Percentiles rank a stretch among this genome's conserved stretches.
These are phyloP conservation scores for Orchesella flavescens DNA, from an alignment of 2,888 invertebrate species.

Conservation along the genomic window DNA sequence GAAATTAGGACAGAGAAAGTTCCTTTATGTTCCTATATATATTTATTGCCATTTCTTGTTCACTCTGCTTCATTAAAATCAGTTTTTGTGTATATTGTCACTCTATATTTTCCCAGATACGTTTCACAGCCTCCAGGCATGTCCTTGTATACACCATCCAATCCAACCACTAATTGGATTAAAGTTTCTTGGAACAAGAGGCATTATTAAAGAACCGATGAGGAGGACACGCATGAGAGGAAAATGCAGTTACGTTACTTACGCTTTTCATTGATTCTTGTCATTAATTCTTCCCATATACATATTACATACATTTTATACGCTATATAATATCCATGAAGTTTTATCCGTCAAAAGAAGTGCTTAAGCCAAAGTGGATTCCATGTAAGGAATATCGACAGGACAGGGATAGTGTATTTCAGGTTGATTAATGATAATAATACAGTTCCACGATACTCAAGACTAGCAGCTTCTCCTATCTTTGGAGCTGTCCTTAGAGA, in stretches of 20 bases:
- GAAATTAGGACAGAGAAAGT: no score
- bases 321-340: no score
- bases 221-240: no score
- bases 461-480: no score
- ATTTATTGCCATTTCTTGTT: no score
- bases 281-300: not conserved
- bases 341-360: not conserved
- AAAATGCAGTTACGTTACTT: no score
- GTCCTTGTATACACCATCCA: not conserved
- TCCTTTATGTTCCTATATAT: not conserved
- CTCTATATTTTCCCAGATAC: no score
- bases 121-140: not conserved
- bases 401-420: constrained; percentile 42
- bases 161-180: constrained; percentile 46
- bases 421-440: constrained; percentile 55
- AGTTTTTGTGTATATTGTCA: no score
- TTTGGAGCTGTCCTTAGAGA: no score
- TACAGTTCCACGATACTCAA: constrained; percentile 8
- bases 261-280: no score
- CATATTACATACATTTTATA: not conserved
- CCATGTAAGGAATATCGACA: constrained; percentile 38
- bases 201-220: no score
- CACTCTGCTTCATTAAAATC: no score
- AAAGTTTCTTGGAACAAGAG: constrained; percentile 36
- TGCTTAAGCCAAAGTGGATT: not conserved